Evolutionary conservation across 2,113 vertebrate genomes (phyloP).

Genomic region (Ginglymostoma cirratum): DNA sequence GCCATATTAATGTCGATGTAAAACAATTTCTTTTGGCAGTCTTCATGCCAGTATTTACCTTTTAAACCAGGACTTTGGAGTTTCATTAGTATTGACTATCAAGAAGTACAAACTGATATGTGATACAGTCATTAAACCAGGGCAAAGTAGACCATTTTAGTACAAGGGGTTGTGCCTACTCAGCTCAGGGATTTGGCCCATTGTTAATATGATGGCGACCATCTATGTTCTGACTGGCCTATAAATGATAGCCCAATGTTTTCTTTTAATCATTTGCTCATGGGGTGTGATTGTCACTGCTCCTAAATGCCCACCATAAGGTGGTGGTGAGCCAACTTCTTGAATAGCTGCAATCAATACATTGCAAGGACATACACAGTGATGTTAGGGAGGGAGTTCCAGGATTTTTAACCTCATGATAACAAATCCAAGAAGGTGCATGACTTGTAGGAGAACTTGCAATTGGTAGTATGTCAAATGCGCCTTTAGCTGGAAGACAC

Average conservation of each 20-base stretch:
- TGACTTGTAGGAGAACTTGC: not conserved
- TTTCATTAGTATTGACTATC: not conserved
- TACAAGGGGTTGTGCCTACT: not conserved
- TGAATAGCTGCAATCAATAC: not conserved
- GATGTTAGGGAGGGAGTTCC: not conserved
- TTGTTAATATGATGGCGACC: not conserved
- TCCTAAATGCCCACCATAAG: not conserved
- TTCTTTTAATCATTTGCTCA: no score
- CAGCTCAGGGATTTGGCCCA: not conserved
- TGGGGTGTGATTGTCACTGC: no score
- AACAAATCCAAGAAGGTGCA: not conserved
- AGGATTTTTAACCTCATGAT: not conserved
- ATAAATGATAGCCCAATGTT: not conserved
- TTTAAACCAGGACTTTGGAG: not conserved
- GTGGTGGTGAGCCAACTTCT: not conserved
- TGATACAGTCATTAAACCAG: not conserved
- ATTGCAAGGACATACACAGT: not conserved
- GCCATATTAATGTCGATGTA: not conserved
- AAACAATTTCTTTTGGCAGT: not conserved
- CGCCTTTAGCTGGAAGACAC: not conserved
- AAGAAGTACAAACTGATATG: not conserved
- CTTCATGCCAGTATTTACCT: not conserved
- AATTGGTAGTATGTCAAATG: not conserved
- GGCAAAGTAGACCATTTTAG: not conserved
- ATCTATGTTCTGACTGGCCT: not conserved